phyloP scores from a whole-genome alignment of 2,888 invertebrate genomes.

The Chorisops tibialis region DNA sequence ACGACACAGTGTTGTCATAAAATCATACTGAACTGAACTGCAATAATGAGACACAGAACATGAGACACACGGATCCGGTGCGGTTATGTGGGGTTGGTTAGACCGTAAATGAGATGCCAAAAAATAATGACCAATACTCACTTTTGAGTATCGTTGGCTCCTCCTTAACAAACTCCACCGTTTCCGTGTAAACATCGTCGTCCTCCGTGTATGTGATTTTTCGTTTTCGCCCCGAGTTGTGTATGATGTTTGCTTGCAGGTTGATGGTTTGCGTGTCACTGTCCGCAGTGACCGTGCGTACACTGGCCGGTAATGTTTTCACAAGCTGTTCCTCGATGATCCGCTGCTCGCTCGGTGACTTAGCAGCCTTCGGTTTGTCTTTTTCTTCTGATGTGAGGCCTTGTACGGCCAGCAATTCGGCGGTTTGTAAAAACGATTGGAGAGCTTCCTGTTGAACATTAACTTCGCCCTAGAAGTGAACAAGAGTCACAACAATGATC shows the following conservation, averaged over 20 bases:
- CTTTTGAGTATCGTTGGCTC: slow-evolving; percentile 48
- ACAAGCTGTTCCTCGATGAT: slow-evolving; percentile 40
- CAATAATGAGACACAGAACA: too few relatives aligned
- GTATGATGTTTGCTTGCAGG: slow-evolving; percentile 25
- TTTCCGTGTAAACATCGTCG: slow-evolving; percentile 50
- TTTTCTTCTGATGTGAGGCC: slow-evolving; percentile 62
- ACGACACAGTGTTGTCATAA: too few relatives aligned
- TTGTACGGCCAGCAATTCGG: slow-evolving; percentile 72
- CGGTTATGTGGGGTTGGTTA: too few relatives aligned
- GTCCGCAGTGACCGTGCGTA: slow-evolving; percentile 48
- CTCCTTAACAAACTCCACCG: slow-evolving; percentile 48
- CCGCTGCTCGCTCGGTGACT: slow-evolving; percentile 35
- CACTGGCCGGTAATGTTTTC: slow-evolving; percentile 41
- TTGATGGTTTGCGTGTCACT: slow-evolving; percentile 29
- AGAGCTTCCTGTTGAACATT: slow-evolving; percentile 76
- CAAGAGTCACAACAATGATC: not conserved
- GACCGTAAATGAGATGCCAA: too few relatives aligned
- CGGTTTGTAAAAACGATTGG: slow-evolving; percentile 73
- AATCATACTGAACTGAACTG: too few relatives aligned
- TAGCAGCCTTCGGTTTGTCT: slow-evolving; percentile 46
- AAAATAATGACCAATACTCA: slow-evolving; percentile 30
- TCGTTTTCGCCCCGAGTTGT: slow-evolving; percentile 40
- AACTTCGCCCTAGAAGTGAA: slow-evolving; percentile 62
- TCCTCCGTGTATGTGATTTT: slow-evolving; percentile 51
- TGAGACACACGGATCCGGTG: too few relatives aligned